Evolutionary conservation across 2,797 vertebrate genomes (phyloP), one percentile per base, ranked within the genome.

Genomic region (Pyrocephalus nanus): DNA sequence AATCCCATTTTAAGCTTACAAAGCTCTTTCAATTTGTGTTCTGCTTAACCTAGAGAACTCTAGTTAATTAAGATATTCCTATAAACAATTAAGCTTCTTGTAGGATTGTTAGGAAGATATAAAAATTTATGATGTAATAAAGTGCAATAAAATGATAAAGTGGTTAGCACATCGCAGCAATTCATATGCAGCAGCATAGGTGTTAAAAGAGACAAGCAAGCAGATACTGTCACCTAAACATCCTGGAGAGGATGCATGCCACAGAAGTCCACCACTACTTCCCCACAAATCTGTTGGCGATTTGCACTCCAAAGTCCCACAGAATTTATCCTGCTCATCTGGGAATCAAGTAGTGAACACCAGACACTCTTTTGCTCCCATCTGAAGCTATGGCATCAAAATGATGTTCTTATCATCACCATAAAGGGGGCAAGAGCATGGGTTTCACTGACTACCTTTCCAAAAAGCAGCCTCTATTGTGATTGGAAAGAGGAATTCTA

Each of bases 91-190:
- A 98, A 97, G 94, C 91, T 96, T 98, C 97, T 96, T 97, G 96
- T 97, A 97, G 97, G 94, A 98, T 97, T 95, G 29, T 98, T 98
- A 97, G 97, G 94, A 97, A 97, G 97, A 98, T 96, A 97, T 98
- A 98, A 98, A 98, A 98, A 97, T 98, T 98, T 98, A 98, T 97
- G 97, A 96, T 97, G 97, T 98, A 97, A 97, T 98, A 98, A 97
- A 98, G 86, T 86, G 92, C 95, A 97, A 97, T 98, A 98, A 98
- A 98, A 97, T 98, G 97, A 98, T 97, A 88, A 97, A 97, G 94
- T 96, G 92, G 93, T 94, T 95, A 95, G 93, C 73, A 90, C 83
- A 96, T 96, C 92, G 96, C 89, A 97, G 93, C 57, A 90, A 81
- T 97, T 96, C 95, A 82, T 89, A 78, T 85, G 88, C 60, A 96